Evolutionary conservation across 2,888 invertebrate species (phyloP).

Genomic region (Lithophane ornitopus): DNA sequence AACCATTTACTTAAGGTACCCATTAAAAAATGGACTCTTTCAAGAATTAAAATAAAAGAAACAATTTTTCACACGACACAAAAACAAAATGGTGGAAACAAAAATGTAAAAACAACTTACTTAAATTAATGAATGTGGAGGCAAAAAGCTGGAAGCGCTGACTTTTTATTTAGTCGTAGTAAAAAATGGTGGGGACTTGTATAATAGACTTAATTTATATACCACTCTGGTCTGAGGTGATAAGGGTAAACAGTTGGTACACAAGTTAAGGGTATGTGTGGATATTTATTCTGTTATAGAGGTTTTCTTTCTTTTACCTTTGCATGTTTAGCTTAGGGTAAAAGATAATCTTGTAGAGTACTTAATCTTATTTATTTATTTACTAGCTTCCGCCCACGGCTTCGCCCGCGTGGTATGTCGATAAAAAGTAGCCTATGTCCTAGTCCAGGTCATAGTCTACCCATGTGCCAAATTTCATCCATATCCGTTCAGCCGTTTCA

Average conservation of each 20-base stretch:
- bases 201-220: constrained; percentile 55
- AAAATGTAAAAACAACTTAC: constrained; percentile 40
- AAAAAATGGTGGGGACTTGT: constrained; percentile 17
- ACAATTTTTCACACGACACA: constrained; percentile 19
- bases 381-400: no score
- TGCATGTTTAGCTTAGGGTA: background rate
- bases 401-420: no score
- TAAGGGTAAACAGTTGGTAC: constrained; percentile 19
- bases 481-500: no score
- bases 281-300: constrained; percentile 11
- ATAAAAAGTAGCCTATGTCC: no score
- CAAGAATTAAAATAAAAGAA: constrained; percentile 15
- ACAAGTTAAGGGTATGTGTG: constrained; percentile 16
- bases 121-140: constrained; percentile 44
- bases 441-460: no score
- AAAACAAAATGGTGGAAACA: constrained; percentile 25
- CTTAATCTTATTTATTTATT: no score
- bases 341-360: background rate
- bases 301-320: constrained; percentile 8
- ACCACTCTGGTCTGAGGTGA: constrained; percentile 24
- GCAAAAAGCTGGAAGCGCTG: constrained; percentile 25
- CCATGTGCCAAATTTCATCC: no score
- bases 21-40: background rate
- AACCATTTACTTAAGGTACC: background rate
- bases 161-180: constrained; percentile 26